Conservation (phyloP, 23 tunicate genomes). For the Styela plicata region DNA sequence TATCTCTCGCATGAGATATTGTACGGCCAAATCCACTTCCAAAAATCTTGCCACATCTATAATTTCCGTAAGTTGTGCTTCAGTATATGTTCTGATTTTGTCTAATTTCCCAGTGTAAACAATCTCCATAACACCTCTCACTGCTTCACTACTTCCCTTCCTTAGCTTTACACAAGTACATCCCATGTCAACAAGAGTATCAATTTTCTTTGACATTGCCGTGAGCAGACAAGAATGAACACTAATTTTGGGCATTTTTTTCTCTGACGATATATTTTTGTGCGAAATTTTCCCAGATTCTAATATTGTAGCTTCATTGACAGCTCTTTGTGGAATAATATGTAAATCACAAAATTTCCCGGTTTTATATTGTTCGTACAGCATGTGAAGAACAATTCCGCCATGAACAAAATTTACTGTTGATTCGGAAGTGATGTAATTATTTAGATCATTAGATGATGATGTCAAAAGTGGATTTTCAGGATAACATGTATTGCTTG, state of each 20-base stretch:
- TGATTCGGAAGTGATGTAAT: background rate
- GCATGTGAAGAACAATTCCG: background rate
- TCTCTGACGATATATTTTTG: background rate
- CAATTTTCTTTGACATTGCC: constrained; percentile 15
- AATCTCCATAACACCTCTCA: constrained; percentile 7
- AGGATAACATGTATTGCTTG: background rate
- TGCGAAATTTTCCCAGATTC: constrained; percentile 15
- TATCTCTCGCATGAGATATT: constrained; percentile 19
- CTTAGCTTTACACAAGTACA: background rate
- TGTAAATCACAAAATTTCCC: constrained; percentile 17
- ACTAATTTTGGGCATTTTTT: background rate
- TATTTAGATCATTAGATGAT: constrained; percentile 2
- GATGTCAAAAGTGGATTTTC: background rate
- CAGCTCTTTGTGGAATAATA: constrained; percentile 8
- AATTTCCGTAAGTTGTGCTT: constrained; percentile 13
- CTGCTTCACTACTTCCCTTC: constrained; percentile 14
- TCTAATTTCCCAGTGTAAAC: constrained; percentile 20
- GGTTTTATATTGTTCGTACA: constrained; percentile 6
- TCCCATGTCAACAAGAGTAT: constrained; percentile 20
- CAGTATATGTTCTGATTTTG: constrained; percentile 8
- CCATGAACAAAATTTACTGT: constrained; percentile 13
- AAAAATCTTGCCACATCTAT: constrained; percentile 18
- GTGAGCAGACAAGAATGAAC: constrained; percentile 19
- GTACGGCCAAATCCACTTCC: constrained; percentile 26
- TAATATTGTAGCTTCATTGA: constrained; percentile 7